Conservation (phyloP, 2,797 vertebrate species). For the Sternotherus odoratus region DNA sequence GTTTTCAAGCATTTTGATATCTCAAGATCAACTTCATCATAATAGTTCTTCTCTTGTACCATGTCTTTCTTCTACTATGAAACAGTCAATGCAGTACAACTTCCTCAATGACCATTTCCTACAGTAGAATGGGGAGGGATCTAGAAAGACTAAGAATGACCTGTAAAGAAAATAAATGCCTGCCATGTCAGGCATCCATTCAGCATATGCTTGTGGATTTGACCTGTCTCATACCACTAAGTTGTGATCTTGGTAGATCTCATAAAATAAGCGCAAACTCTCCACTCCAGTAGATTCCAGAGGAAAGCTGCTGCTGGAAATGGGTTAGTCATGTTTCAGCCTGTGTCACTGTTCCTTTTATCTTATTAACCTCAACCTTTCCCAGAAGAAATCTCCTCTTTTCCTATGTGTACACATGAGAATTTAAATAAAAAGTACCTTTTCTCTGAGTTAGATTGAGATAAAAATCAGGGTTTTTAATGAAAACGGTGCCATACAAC, state of each 20-base stretch:
- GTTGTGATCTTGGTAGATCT: background rate
- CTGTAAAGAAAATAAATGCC: background rate
- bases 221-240: background rate
- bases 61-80: background rate
- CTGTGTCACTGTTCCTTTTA: background rate
- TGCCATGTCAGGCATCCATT: background rate
- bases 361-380: background rate
- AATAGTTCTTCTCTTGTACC: background rate
- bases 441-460: background rate
- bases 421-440: background rate
- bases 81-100: background rate
- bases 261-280: background rate
- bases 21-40: background rate
- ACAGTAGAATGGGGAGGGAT: background rate
- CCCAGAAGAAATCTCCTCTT: background rate
- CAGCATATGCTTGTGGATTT: background rate
- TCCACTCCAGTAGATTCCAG: background rate
- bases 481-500: background rate
- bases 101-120: background rate
- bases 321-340: background rate
- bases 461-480: background rate
- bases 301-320: background rate
- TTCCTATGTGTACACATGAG: background rate
- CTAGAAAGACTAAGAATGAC: background rate
- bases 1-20: accelerated